Evolutionary conservation across 1,140 invertebrate species (phyloP), one percentile per base, ranked within the genome.

Genomic region (Drosophila trapezifrons): DNA sequence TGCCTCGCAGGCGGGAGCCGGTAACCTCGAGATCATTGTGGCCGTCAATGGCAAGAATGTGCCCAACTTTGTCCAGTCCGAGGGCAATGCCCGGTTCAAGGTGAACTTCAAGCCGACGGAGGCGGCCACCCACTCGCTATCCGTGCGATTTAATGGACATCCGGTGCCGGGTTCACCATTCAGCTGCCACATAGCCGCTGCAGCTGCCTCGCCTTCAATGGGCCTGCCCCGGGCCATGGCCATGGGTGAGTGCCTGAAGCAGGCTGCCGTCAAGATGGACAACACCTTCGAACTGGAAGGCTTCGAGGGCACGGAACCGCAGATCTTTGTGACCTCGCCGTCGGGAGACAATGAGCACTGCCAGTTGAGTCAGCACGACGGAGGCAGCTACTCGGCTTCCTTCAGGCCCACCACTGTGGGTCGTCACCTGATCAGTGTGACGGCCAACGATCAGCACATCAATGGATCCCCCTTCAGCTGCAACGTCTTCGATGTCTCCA

Each of bases 21-120:
- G 98, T 38, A 99, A 99, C 93, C 93, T 99, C 75, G 98, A 99
- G 93, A 99, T 99, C 45, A 99, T 99, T 60, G 98, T 99, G 0
- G 98, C 98, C 1, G 98, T 99, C n/a, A 97, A 97, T 89, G 98
- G 98, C 4, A 95, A 97, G 86, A 99, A 99, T 93, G 98, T 99
- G 7, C 98, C 98, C 7, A 99, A 99, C 93, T 99, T 98, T 92
- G 98, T 99, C 2, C 97, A 99, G 90, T 98, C 97, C 43, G 98
- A 99, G 94, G 98, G 98, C 25, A 99, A 99, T 93, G 98, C 98
- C 0, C 95, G 96, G 82, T 99, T 99, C 80, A 95, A 95, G 91
- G 98, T 99, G 3, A 99, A 99, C 92, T 99, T 99, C 92, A 99
- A 98, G 84, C 98, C 98, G 0, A 97, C 97, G 55, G 97, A 98